Base-by-base conservation (phyloP, 2,888 invertebrate genomes). In the Napeogenes inachia region DNA sequence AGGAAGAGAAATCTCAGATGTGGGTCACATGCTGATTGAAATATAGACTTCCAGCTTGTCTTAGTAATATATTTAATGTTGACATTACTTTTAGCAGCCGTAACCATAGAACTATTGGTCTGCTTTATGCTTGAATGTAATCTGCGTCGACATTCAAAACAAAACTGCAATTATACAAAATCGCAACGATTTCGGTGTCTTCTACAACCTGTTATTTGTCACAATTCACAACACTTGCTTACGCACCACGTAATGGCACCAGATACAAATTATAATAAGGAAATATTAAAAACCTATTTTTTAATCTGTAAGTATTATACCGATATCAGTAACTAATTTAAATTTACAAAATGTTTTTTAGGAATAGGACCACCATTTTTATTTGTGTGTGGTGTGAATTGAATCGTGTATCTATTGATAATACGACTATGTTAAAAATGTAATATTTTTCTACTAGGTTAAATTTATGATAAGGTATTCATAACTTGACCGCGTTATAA, bases 11-110 rank as follows among this genome's bases (percentile, higher is more conserved):
- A 89, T 88, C 86, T 83, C 78, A 76, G 83, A 90, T 89, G 87
- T 89, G 89, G 89, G 89, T 90, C 89, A 90, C 89, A 89, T 88
- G 89, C 87, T 87, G 89, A 87, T 87, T 82, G 81, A 82, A 81
- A 81, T 79, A 74, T 80, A 76, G 75, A 80, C 71, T 72, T 71
- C 70, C 79, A 80, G 79, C 78, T 81, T 73, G 73, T 72, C 74
- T 71, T 68, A 64, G 70, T 56, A 38, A 56, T 58, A 46, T 45
- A 57, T 55, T 54, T 35, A 30, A 46, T 45, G 58, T 57, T 61
- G 50, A 50, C 50, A 50, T 50, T 50, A 50, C 50, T 50, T 50
- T 6, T 10, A 50, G 10, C 30, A 30, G 10, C 30, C 30, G 50
- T 50, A 30, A 50, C 30, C 12, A 50, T 30, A 21, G 8, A 12